Evolutionary conservation across 2,797 vertebrate species (phyloP).

Genomic region (Etheostoma perlongum): DNA sequence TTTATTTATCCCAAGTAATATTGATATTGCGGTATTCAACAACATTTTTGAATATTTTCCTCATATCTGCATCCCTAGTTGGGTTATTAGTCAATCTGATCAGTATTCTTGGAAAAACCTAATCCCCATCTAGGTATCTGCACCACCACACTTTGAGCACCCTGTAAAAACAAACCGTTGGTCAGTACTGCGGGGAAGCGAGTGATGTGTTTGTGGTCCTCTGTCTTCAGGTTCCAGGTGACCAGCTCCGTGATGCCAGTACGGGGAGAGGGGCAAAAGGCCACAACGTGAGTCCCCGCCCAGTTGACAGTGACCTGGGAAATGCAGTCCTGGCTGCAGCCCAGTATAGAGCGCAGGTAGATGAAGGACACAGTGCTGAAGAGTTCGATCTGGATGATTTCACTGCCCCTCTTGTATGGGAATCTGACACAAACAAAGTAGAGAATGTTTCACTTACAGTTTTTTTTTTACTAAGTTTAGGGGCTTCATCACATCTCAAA

Average conservation of each 20-base stretch:
- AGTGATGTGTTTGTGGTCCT: conserved; percentile 80
- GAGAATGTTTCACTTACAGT: no score
- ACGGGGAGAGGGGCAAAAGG: conserved; percentile 69
- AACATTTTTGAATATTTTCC: no score
- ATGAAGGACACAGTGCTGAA: conserved; percentile 72
- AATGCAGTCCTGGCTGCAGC: conserved; percentile 77
- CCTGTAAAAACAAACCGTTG: conserved; percentile 55
- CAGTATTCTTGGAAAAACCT: not conserved
- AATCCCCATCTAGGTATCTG: not conserved
- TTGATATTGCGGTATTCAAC: no score
- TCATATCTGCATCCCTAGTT: no score
- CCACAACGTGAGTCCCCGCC: conserved; percentile 65
- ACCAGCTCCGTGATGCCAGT: conserved; percentile 73
- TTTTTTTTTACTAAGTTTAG: no score
- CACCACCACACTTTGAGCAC: not conserved
- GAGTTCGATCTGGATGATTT: conserved; percentile 76
- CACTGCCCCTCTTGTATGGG: conserved; percentile 69
- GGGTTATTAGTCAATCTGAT: not conserved
- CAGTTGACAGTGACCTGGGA: conserved; percentile 73
- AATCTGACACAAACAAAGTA: conserved; percentile 55
- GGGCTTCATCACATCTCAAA: not conserved
- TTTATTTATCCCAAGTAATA: no score
- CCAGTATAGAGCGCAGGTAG: conserved; percentile 72
- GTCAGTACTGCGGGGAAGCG: conserved; percentile 68
- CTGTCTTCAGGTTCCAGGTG: conserved; percentile 82